phyloP scores from a whole-genome alignment of 2,797 vertebrate species.

The Eulemur coronatus region DNA sequence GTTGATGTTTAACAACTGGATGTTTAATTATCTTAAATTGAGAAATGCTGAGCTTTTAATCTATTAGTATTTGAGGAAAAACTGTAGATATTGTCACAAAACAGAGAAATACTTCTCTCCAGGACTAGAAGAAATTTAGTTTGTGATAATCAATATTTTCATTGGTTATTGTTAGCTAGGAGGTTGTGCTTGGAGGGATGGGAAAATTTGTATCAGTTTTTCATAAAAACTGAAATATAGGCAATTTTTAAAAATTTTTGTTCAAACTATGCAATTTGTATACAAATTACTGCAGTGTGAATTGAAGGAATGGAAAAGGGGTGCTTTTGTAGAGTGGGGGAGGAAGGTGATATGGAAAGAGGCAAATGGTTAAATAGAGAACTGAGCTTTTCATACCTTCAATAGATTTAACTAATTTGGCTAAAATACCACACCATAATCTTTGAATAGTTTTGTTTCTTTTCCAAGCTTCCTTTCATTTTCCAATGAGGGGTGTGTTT shows the following conservation, averaged over 20 bases:
- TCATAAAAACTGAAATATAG: not conserved
- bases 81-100: not conserved
- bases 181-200: not conserved
- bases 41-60: not conserved
- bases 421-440: not conserved
- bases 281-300: not conserved
- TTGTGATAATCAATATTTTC: slow-evolving; percentile 6
- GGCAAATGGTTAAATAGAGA: not conserved
- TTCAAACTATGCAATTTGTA: not conserved
- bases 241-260: not conserved
- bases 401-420: not conserved
- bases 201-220: not conserved
- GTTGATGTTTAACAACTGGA: not conserved
- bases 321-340: not conserved
- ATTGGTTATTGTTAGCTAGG: not conserved
- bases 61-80: not conserved
- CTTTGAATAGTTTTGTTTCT: slow-evolving; percentile 43
- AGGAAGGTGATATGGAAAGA: not conserved
- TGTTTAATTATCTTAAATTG: slow-evolving; percentile 11
- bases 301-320: not conserved
- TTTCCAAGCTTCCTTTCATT: slow-evolving; percentile 35
- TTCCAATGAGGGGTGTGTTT: not conserved
- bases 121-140: not conserved
- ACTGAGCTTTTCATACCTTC: not conserved
- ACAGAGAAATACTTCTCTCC: not conserved